Evolutionary conservation across 2,797 vertebrate species (phyloP), one percentile per base, ranked within the genome.

Genomic region (Sibirionetta formosa): DNA sequence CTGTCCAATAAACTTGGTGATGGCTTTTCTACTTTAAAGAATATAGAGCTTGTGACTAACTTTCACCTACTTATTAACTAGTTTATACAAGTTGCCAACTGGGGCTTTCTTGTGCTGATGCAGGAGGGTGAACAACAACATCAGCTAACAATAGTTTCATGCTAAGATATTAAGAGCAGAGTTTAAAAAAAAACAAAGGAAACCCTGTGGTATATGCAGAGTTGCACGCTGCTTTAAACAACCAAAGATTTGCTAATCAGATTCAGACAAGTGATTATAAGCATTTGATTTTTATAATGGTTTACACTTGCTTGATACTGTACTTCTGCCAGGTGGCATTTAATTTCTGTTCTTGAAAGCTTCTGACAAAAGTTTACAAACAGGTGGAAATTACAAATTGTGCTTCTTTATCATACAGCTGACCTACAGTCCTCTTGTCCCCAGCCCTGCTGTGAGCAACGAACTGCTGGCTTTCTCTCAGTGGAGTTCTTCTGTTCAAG

Each of bases 1-100:
- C 16, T 60, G 31, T 3, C 33, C 87, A 36, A 20, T 1, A 40
- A 81, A 42, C 40, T 81, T 1, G 0, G 9, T 57, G 36, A 60
- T 0, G 44, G 18, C 11, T 63, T 56, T 61, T n/a, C 48, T 73
- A 2, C 19, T 38, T 48, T 10, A 26, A 86, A 63, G 6, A 42
- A 14, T 7, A 10, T 0, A 27, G 19, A 65, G 14, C 35, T 61
- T 68, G 24, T 1, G 0, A 65, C 2, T 57, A n/a, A 35, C 13
- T 54, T 51, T 56, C 35, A 63, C 12, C 1, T 35, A 40, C 61
- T 66, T 71, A 63, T 27, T 23, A 57, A 53, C 24, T 23, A 26
- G 29, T 48, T 35, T 40, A 40, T 12, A 18, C 11, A 68, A 2
- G 8, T 3, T 85, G 31, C 23, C 69, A 78, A 2, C 9, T 0